Evolutionary conservation across 2,797 vertebrate species (phyloP), one percentile per base, ranked within the genome.

Genomic region (Pangasius mekongensis): DNA sequence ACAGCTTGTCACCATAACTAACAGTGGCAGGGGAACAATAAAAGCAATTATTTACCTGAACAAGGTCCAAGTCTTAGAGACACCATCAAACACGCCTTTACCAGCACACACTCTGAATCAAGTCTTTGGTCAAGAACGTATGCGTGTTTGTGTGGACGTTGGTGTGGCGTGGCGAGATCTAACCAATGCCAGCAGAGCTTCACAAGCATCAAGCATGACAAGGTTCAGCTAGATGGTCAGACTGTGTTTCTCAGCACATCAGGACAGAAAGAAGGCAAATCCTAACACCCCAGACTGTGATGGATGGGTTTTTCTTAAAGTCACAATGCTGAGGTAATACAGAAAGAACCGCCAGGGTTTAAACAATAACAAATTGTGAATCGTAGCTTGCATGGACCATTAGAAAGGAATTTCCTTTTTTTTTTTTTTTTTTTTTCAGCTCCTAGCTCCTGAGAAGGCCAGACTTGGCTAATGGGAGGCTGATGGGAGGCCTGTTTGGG

Each of bases 1-100:
- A 96, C 96, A 97, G 96, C 96, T 96, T 96, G 96, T 95, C 93
- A 95, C 95, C 95, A 95, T 93, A 95, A 95, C 94, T 93, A 94
- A 94, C 95, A 95, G 95, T 92, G 95, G 93, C 94, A 87, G 90
- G 90, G 86, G 94, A 94, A 96, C 95, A 97, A 96, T 96, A 94
- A 93, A 94, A 58, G 92, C 94, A 96, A 96, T 96, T 96, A 97
- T 96, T 95, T 94, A 95, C 94, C 88, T 94, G 94, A 95, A 94
- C 93, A 92, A 94, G 91, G 95, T 96, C 96, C 96, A 96, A 96
- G 94, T 94, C 93, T 95, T 92, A 91, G 91, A 94, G 91, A 89
- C 67, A 76, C 43, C 69, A 27, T 74, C 33, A 67, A 66, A 49
- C 49, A 91, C 89, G 92, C 90, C 33, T 60, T 69, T n/a, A 62